Evolutionary conservation across 1,140 invertebrate species (phyloP).

Genomic region (Listronotus oregonensis): DNA sequence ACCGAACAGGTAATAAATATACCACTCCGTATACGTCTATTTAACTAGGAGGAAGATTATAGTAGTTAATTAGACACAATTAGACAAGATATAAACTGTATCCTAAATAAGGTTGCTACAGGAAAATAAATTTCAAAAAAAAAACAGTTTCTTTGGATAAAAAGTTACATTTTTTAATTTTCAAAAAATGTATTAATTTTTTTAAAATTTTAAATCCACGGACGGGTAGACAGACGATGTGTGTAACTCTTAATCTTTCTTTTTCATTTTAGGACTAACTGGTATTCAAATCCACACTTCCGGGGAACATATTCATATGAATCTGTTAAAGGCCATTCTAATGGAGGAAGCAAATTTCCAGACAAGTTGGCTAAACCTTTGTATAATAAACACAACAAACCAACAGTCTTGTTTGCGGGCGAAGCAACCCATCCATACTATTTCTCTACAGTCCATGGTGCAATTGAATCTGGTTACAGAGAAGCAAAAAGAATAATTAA

Average conservation of each 20-base stretch:
- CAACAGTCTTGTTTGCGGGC: constrained; percentile 68
- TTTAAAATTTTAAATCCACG: too few relatives aligned
- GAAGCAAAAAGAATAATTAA: constrained; percentile 69
- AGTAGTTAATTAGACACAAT: too few relatives aligned
- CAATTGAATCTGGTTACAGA: constrained; percentile 75
- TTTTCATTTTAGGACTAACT: constrained; percentile 53
- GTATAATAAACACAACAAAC: constrained; percentile 17
- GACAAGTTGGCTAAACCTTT: constrained; percentile 29
- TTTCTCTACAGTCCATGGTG: constrained; percentile 82
- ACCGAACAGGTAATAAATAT: too few relatives aligned
- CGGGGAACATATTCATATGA: constrained; percentile 59
- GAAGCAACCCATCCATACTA: constrained; percentile 71
- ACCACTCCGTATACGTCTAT: too few relatives aligned
- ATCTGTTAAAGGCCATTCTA: constrained; percentile 51
- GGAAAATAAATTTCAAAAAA: too few relatives aligned
- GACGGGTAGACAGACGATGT: too few relatives aligned
- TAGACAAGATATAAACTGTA: too few relatives aligned
- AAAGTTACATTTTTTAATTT: too few relatives aligned
- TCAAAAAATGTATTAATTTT: too few relatives aligned
- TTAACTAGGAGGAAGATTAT: too few relatives aligned
- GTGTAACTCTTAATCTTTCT: constrained; percentile 9
- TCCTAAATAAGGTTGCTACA: too few relatives aligned
- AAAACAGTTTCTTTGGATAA: too few relatives aligned
- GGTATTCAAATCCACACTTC: constrained; percentile 57
- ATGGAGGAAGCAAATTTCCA: constrained; percentile 13